phyloP scores from a whole-genome alignment of 2,113 vertebrate genomes.

The Periophthalmus modestus region DNA sequence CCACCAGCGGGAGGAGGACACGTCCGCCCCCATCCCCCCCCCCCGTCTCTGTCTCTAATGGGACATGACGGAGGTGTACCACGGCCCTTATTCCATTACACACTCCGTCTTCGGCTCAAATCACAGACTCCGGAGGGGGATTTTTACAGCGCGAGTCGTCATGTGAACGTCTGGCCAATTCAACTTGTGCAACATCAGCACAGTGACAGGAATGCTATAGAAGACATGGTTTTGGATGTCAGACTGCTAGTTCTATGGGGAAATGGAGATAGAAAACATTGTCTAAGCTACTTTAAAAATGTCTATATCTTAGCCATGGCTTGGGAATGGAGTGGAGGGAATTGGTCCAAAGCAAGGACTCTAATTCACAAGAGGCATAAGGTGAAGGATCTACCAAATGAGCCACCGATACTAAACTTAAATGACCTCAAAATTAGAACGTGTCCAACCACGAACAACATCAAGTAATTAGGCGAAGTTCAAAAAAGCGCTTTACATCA shows the following conservation, averaged over 20 bases:
- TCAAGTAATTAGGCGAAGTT: too few species aligned
- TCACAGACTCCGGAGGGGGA: constrained; percentile 20
- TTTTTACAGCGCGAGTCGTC: constrained; percentile 34
- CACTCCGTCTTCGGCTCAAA: constrained; percentile 51
- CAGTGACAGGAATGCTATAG: neutral
- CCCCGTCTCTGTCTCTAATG: constrained; percentile 44
- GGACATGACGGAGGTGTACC: constrained; percentile 59
- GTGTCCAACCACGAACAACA: too few species aligned
- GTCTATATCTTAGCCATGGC: neutral
- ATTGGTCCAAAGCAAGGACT: neutral
- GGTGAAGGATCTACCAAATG: constrained; percentile 7
- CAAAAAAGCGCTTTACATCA: too few species aligned
- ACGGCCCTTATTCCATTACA: constrained; percentile 45
- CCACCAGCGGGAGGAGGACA: constrained; percentile 18
- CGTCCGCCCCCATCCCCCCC: constrained; percentile 23
- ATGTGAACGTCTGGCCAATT: constrained; percentile 48
- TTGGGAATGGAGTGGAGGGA: neutral
- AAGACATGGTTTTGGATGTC: neutral
- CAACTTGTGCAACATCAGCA: neutral
- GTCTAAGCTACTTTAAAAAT: neutral
- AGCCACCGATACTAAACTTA: neutral
- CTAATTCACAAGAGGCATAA: neutral
- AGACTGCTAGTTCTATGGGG: neutral
- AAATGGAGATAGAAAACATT: neutral
- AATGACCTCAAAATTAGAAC: neutral